A percentile compares a stretch with the other conserved stretches of the same genome.
Evolutionary conservation across 2,113 vertebrate genomes (phyloP).

Genomic region (Furnarius figulus): DNA sequence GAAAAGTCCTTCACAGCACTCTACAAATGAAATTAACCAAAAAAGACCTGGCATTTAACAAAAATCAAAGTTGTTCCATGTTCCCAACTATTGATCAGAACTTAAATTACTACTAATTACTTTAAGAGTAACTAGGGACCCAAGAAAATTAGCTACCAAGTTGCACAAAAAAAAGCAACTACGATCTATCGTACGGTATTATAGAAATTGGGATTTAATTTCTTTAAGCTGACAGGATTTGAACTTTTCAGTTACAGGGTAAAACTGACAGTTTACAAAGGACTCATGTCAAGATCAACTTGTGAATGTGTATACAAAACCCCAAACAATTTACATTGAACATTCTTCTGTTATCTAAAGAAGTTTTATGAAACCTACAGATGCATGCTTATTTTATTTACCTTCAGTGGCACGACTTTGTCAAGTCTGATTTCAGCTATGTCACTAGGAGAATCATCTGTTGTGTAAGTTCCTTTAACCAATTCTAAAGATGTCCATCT

Average conservation of each 20-base stretch:
- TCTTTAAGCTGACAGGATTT: neutral
- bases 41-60: neutral
- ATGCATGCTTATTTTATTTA: constrained; percentile 28
- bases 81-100: rapidly evolving
- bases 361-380: neutral
- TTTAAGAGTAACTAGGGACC: neutral
- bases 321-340: neutral
- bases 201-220: neutral
- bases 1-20: neutral
- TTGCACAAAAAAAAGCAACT: neutral
- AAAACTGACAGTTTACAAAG: neutral
- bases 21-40: neutral
- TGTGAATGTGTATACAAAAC: neutral
- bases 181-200: neutral
- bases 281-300: neutral
- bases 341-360: neutral
- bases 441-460: constrained; percentile 96
- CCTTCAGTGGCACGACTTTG: constrained; percentile 96
- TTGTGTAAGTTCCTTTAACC: constrained; percentile 97
- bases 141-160: neutral
- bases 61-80: neutral
- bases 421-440: constrained; percentile 97
- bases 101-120: neutral
- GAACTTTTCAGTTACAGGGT: neutral
- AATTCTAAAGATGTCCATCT: constrained; percentile 97